Evolutionary conservation across 92 coral and sea anemone genomes (phyloP).

Genomic region (Montipora capitata): DNA sequence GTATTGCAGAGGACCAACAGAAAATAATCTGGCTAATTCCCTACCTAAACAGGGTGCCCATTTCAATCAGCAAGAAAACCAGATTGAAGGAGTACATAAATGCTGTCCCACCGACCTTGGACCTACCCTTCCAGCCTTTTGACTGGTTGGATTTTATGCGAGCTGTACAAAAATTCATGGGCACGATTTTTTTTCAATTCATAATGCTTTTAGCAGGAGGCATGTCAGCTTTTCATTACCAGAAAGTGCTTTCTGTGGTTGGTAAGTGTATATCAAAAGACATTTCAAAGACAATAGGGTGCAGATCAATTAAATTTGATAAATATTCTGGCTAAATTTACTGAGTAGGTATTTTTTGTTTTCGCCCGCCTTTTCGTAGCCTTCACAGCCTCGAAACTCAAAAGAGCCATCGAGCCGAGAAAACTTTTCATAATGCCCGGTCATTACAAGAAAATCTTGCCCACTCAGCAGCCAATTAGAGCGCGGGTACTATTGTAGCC

Average conservation of each 20-base stretch:
- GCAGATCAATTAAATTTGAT: not conserved
- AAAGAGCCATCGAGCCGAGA: no score
- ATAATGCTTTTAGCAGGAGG: constrained; percentile 48
- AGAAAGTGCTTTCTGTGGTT: constrained; percentile 34
- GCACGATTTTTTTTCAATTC: constrained; percentile 24
- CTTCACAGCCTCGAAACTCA: no score
- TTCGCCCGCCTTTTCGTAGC: no score
- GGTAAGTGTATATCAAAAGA: constrained; percentile 17
- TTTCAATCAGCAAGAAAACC: not conserved
- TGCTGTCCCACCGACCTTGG: not conserved
- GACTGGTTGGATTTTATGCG: constrained; percentile 25
- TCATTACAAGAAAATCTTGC: no score
- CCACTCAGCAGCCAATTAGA: no score
- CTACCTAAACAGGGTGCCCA: constrained; percentile 6
- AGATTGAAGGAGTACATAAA: not conserved
- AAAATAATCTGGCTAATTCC: constrained; percentile 38
- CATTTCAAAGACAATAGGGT: not conserved
- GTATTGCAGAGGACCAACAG: not conserved
- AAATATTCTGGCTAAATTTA: not conserved
- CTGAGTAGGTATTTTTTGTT: no score
- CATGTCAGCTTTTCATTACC: constrained; percentile 55
- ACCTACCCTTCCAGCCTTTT: constrained; percentile 23
- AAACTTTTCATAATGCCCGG: no score
- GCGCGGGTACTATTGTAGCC: no score
- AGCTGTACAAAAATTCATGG: constrained; percentile 33